A percentile compares a stretch with the other conserved stretches of the same genome.
phyloP scores from a whole-genome alignment of 1,140 invertebrate species.

The Pararge aegeria region DNA sequence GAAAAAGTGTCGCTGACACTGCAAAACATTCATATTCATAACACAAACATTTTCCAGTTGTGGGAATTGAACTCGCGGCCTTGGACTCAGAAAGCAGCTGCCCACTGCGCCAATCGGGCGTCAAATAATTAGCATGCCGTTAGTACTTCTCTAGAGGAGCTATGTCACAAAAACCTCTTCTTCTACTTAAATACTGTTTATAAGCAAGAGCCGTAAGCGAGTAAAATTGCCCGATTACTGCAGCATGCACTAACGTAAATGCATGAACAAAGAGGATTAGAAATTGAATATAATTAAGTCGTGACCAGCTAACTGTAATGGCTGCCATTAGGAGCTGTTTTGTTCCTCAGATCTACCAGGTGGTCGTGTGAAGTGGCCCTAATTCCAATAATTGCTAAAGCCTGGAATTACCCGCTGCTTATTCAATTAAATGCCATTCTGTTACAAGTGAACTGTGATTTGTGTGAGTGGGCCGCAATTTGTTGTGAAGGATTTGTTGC shows the following conservation, averaged over 20 bases:
- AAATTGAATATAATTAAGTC: constrained; percentile 1
- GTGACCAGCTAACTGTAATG: constrained; percentile 3
- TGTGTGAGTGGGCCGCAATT: constrained; percentile 28
- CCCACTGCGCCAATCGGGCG: no score
- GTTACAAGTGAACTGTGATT: constrained; percentile 27
- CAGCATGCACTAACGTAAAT: neutral
- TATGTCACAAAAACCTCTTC: no score
- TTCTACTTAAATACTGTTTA: no score
- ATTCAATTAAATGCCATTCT: constrained; percentile 36
- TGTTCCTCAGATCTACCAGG: neutral
- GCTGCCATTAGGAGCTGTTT: constrained; percentile 2
- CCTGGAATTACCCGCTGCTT: constrained; percentile 25
- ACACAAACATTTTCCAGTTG: no score
- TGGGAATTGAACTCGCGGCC: no score
- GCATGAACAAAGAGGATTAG: neutral
- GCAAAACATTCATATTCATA: no score
- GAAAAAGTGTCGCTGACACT: no score
- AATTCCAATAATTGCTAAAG: constrained; percentile 24
- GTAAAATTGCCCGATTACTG: neutral
- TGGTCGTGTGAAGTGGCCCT: constrained; percentile 8
- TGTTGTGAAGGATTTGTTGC: constrained; percentile 19
- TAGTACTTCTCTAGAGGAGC: no score
- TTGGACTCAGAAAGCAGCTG: no score
- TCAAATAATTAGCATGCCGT: no score
- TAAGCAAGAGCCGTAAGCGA: no score